Evolutionary conservation across 2,797 vertebrate species (phyloP).

Genomic region (Epinephelus malabaricus): DNA sequence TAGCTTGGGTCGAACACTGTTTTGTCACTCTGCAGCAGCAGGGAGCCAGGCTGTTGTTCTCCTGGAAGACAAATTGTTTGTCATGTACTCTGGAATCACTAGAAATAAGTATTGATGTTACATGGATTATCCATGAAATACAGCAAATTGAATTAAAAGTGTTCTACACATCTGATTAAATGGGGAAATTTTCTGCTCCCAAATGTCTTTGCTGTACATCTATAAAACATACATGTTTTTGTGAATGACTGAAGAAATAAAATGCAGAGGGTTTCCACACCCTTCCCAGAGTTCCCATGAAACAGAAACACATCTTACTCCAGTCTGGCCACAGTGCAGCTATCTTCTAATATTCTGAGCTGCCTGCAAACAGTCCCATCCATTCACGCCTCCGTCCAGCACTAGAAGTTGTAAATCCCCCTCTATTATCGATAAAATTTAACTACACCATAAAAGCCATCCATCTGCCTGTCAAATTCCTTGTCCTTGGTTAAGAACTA

Average conservation of each 20-base stretch:
- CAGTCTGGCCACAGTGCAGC: background rate
- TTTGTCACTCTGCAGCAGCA: background rate
- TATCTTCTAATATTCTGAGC: background rate
- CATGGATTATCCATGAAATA: background rate
- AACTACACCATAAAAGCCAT: constrained; percentile 37
- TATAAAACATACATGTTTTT: background rate
- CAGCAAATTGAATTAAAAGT: background rate
- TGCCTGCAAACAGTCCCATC: constrained; percentile 10
- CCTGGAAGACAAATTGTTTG: background rate
- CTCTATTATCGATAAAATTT: constrained; percentile 37
- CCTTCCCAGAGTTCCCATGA: background rate
- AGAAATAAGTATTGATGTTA: background rate
- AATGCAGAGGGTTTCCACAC: background rate
- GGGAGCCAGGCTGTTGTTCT: background rate
- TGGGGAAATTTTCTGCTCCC: background rate
- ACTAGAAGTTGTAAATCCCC: constrained; percentile 35
- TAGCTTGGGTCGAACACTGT: background rate
- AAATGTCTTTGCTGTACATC: background rate
- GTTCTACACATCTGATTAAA: background rate
- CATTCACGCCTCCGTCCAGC: constrained; percentile 9
- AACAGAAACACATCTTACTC: background rate
- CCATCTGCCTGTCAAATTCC: constrained; percentile 45
- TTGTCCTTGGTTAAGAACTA: constrained; percentile 37
- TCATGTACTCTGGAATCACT: too few species aligned
- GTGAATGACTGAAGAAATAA: background rate